A percentile compares a stretch with the other conserved stretches of the same genome.
Conservation (phyloP, 2,797 vertebrate species). For the Rhincodon typus region DNA sequence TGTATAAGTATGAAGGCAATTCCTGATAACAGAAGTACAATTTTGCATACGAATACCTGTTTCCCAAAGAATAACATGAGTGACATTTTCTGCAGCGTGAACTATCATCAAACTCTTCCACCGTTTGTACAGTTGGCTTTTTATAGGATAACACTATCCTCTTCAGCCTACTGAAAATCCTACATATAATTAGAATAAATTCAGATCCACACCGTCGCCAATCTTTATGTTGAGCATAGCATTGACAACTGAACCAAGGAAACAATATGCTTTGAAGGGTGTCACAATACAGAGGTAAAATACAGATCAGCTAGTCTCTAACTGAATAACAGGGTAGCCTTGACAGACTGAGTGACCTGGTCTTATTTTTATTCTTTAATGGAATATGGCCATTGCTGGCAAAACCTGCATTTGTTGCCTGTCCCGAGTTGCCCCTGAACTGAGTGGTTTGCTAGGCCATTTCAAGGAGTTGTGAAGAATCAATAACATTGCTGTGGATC, state of each 20-base stretch:
- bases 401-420: no score
- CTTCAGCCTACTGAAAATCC: neutral
- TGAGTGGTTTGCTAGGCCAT: no score
- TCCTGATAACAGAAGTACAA: neutral
- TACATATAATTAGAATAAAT: neutral
- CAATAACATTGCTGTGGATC: no score
- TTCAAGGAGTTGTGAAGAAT: no score
- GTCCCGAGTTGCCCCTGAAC: no score
- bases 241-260: neutral
- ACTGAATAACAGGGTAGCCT: neutral
- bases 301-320: neutral
- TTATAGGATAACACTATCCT: neutral
- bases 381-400: no score
- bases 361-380: neutral
- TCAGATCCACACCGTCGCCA: neutral
- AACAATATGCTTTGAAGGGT: no score
- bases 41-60: neutral
- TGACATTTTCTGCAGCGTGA: neutral
- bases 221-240: neutral
- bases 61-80: neutral
- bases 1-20: neutral
- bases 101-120: neutral
- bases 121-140: neutral
- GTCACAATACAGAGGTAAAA: neutral
- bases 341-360: neutral